Evolutionary conservation across 2,113 vertebrate genomes (phyloP), one percentile per base, ranked within the genome.

Genomic region (Penelope pileata): DNA sequence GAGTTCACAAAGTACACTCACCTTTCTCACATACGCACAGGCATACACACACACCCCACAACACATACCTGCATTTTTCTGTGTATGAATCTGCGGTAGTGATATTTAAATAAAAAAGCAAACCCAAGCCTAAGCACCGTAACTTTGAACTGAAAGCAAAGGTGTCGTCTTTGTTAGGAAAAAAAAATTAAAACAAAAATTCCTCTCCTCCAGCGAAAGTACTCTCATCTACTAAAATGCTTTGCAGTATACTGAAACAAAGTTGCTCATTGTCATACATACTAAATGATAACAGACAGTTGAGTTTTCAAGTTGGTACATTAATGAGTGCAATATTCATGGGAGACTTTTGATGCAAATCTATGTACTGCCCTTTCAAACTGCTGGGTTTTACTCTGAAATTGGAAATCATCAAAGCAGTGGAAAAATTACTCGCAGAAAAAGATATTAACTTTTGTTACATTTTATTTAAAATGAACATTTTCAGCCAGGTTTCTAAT

Each of bases 291-390:
- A 69, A 12, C 76, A 79, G 63, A 27, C 82, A 91, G 85, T 80
- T 93, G 67, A 91, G 64, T 36, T 86, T 75, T 90, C 88, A 75
- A 84, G 74, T 23, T 83, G 56, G 14, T 60, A 77, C 73, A 75
- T 67, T 90, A 86, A 78, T 68, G 50, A 86, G 56, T 87, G 42
- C 36, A 94, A 77, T 89, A 96, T 74, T 89, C 93, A 67, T 23
- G 87, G 64, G 74, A 64, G 34, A 58, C 47, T 79, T 75, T 51
- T 58, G 29, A 73, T 75, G 53, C 85, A 96, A 86, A 75, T 50
- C 69, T 90, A 56, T 47, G 48, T 74, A 88, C n/a, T 74, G 79
- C 59, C 60, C 74, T 91, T 91, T 83, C 42, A 79, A 42, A 90
- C 93, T 95, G 63, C 42, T 77, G 43, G 36, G 29, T 93, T 83